phyloP scores from a whole-genome alignment of 2,113 vertebrate species.

The Arizona elegans region DNA sequence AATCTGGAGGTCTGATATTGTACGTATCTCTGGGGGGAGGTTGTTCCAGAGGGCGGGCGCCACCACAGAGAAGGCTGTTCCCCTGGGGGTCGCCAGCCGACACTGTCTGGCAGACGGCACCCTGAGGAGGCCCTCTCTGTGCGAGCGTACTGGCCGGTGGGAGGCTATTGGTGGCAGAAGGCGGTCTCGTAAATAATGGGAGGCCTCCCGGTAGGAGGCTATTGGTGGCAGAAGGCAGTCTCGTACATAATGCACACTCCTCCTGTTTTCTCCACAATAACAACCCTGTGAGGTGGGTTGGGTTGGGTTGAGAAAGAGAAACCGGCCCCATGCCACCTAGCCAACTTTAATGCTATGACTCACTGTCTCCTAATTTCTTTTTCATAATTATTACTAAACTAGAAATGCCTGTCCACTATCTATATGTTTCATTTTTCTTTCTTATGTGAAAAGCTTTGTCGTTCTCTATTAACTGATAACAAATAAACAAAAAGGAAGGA shows the following conservation, averaged over 20 bases:
- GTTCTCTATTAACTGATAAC: background rate
- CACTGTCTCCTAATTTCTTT: background rate
- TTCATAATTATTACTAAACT: background rate
- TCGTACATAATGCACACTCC: background rate
- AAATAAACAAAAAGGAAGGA: background rate
- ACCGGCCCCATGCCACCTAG: background rate
- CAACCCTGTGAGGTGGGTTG: background rate
- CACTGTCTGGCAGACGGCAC: no score
- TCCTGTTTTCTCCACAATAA: background rate
- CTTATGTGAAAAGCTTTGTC: background rate
- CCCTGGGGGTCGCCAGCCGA: no score
- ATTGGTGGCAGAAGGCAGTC: no score
- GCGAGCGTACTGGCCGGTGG: no score
- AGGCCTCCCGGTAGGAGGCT: no score
- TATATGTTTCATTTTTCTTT: background rate
- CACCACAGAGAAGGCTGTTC: no score
- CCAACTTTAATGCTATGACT: background rate
- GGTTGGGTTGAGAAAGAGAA: background rate
- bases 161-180: no score
- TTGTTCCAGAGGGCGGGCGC: no score
- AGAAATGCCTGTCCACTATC: background rate
- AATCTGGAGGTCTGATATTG: no score
- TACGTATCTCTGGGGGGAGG: no score
- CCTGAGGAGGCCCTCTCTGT: no score
- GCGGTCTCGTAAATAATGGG: no score